Evolutionary conservation across 2,113 vertebrate species (phyloP).

Genomic region (Gadus macrocephalus): DNA sequence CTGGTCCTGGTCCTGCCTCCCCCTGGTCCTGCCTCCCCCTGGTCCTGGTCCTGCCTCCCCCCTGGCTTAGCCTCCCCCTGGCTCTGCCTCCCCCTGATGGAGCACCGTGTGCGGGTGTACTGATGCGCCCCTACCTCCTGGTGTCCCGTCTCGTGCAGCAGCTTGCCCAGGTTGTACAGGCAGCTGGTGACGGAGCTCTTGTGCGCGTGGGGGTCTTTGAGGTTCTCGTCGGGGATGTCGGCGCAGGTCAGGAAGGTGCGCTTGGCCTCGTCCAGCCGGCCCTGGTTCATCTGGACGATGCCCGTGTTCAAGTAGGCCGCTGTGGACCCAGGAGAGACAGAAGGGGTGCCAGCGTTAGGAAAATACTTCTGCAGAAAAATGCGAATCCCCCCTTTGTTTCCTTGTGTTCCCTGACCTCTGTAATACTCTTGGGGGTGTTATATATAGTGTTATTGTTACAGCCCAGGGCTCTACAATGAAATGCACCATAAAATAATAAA

Average conservation of each 20-base stretch:
- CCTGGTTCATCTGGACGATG: constrained; percentile 97
- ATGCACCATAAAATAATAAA: constrained; percentile 38
- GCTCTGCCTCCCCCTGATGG: no score
- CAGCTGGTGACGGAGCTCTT: constrained; percentile 98
- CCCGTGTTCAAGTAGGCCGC: constrained; percentile 99
- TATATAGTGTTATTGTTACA: no score
- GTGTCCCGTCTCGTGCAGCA: constrained; percentile 93
- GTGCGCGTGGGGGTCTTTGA: constrained; percentile 97
- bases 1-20: no score
- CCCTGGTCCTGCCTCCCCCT: no score
- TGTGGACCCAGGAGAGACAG: constrained; percentile 43
- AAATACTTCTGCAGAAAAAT: no score
- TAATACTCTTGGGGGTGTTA: no score
- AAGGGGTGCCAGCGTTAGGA: not conserved
- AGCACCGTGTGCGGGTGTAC: no score
- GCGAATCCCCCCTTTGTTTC: no score
- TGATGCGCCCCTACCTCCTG: constrained; percentile 79
- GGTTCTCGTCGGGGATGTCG: constrained; percentile 96
- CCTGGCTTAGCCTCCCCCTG: no score
- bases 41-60: no score
- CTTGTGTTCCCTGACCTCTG: no score
- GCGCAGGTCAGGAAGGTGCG: constrained; percentile 93
- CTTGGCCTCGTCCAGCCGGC: constrained; percentile 87
- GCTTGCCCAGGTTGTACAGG: constrained; percentile 96
- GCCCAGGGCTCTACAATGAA: constrained; percentile 10